phyloP scores from a whole-genome alignment of 2,113 vertebrate species.

The Tapirus terrestris region DNA sequence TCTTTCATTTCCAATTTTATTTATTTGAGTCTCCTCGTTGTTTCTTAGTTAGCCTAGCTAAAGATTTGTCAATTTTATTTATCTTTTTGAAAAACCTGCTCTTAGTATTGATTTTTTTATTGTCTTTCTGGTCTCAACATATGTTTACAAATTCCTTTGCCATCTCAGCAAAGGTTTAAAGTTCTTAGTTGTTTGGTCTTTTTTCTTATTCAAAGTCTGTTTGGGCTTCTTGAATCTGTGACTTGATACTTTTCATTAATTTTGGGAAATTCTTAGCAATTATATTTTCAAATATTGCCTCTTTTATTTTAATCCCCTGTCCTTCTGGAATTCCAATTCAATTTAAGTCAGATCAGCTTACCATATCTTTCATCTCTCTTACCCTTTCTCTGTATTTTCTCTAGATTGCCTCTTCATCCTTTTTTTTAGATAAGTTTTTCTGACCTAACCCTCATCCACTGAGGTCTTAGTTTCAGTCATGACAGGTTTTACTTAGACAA shows the following conservation, averaged over 20 bases:
- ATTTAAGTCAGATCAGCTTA: neutral
- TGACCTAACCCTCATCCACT: neutral
- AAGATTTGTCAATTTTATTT: neutral
- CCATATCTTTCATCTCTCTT: neutral
- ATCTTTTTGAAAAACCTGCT: neutral
- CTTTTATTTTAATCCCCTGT: neutral
- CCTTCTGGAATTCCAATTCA: neutral
- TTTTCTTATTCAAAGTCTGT: neutral
- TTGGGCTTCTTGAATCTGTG: neutral
- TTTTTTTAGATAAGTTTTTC: neutral
- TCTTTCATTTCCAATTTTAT: neutral
- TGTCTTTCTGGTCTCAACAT: neutral
- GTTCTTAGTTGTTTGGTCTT: neutral
- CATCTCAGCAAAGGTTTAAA: neutral
- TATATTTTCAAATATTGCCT: constrained; percentile 51
- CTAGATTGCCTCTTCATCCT: neutral
- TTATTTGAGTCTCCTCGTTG: neutral
- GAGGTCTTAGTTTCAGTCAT: constrained; percentile 1
- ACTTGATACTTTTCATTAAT: constrained; percentile 23
- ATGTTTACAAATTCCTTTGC: neutral
- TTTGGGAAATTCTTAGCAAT: neutral
- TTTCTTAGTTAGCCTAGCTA: neutral
- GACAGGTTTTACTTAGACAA: neutral
- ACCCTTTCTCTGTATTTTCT: neutral
- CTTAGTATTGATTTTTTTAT: neutral